Evolutionary conservation across 2,888 invertebrate species (phyloP).

Genomic region (Troglohyphantes excavatus): DNA sequence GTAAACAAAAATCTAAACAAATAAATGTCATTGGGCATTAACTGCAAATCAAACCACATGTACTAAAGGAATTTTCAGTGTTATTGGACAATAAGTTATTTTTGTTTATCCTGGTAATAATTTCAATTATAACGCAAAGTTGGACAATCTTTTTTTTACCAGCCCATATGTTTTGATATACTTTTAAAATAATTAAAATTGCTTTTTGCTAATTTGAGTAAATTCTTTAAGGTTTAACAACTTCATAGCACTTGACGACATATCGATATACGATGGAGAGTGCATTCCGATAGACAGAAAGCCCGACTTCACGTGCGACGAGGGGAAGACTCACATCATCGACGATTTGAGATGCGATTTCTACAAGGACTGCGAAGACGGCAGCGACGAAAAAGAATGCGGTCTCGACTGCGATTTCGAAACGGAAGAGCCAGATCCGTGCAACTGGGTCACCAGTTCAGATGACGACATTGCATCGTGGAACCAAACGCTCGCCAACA

Average conservation of each 20-base stretch:
- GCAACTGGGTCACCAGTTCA: slow-evolving; percentile 56
- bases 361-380: slow-evolving; percentile 73
- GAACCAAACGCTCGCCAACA: slow-evolving; percentile 66
- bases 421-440: slow-evolving; percentile 56
- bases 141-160: too few species aligned
- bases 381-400: slow-evolving; percentile 72
- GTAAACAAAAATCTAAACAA: too few species aligned
- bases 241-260: slow-evolving; percentile 79
- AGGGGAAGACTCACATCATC: slow-evolving; percentile 48
- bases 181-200: too few species aligned
- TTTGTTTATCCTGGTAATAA: too few species aligned
- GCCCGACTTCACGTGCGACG: slow-evolving; percentile 69
- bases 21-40: too few species aligned
- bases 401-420: slow-evolving; percentile 77
- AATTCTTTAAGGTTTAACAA: slow-evolving; percentile 42
- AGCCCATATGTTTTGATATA: too few species aligned
- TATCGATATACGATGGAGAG: slow-evolving; percentile 47
- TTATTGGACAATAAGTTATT: too few species aligned
- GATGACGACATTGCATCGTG: not conserved
- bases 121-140: too few species aligned
- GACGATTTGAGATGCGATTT: slow-evolving; percentile 78
- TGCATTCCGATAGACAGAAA: slow-evolving; percentile 58
- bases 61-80: too few species aligned
- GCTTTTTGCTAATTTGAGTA: too few species aligned
- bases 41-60: too few species aligned